A percentile compares a stretch with the other conserved stretches of the same genome.
Evolutionary conservation across 2,113 vertebrate species (phyloP).

Genomic region (Mustela nigripes): DNA sequence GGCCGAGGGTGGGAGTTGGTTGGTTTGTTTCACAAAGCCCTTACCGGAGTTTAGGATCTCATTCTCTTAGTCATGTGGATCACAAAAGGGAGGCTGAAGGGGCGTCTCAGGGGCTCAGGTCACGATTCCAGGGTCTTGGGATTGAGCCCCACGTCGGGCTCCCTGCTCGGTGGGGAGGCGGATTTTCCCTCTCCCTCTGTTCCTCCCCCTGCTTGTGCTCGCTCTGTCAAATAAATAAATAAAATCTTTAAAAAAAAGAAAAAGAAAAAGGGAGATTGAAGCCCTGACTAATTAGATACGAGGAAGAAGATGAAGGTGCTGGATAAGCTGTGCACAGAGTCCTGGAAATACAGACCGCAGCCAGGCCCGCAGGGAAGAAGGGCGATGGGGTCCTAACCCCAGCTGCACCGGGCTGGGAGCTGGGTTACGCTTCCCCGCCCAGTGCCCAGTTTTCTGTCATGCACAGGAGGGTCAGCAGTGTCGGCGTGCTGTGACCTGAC

Average conservation of each 20-base stretch:
- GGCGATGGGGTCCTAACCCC: background rate
- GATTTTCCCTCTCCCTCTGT: too few relatives aligned
- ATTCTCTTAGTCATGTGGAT: background rate
- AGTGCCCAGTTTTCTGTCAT: rapidly evolving
- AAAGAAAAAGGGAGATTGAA: background rate
- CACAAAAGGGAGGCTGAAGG: background rate
- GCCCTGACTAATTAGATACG: background rate
- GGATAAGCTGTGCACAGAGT: background rate
- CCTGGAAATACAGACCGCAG: background rate
- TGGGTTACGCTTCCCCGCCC: rapidly evolving
- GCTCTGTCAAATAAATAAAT: too few relatives aligned
- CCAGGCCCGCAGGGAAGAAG: background rate
- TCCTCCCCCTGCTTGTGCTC: too few relatives aligned
- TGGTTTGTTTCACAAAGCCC: background rate
- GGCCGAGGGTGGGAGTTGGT: too few relatives aligned
- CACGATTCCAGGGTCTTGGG: too few relatives aligned
- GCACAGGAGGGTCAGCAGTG: background rate
- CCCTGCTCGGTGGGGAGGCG: too few relatives aligned
- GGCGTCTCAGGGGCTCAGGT: too few relatives aligned
- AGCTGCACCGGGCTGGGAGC: background rate
- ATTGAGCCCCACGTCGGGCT: too few relatives aligned
- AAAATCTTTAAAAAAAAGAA: too few relatives aligned
- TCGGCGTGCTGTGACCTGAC: background rate
- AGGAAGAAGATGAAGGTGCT: background rate
- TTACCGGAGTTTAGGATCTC: background rate